These are phyloP conservation scores for Crossaster papposus DNA, from an alignment of 53 echinoderm and acorn worm genomes.

Conservation along the genomic window DNA sequence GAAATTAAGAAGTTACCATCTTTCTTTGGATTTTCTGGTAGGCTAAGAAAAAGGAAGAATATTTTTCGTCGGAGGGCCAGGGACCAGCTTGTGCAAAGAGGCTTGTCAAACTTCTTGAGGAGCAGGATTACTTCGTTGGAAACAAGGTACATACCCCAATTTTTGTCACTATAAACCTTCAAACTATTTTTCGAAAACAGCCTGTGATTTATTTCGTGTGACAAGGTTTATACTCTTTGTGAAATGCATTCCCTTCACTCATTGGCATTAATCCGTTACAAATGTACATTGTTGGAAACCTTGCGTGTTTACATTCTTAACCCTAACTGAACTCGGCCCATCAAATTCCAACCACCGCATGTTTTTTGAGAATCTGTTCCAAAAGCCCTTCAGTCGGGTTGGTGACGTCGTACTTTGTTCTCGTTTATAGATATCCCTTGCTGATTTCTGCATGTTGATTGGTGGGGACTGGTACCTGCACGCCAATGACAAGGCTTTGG, in stretches of 20 bases:
- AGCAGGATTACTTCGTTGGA: slow-evolving; percentile 19
- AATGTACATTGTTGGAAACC: too few species aligned
- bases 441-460: slow-evolving; percentile 49
- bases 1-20: too few species aligned
- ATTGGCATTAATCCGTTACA: too few species aligned
- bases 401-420: background rate
- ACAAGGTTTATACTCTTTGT: too few species aligned
- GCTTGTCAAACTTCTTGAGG: slow-evolving; percentile 15
- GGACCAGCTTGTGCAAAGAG: background rate
- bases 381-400: too few species aligned
- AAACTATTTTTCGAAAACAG: too few species aligned
- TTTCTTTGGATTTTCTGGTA: background rate
- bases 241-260: too few species aligned
- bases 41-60: slow-evolving; percentile 28
- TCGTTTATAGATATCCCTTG: slow-evolving; percentile 20
- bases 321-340: too few species aligned
- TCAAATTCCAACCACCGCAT: too few species aligned
- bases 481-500: background rate
- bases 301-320: too few species aligned
- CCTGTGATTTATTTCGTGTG: too few species aligned
- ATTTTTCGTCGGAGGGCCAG: slow-evolving; percentile 10
- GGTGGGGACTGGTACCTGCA: slow-evolving; percentile 41
- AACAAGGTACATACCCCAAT: slow-evolving; percentile 17
- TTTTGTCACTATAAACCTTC: background rate
- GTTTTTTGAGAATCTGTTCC: too few species aligned